phyloP scores from a whole-genome alignment of 2,888 invertebrate species.

The Agrotis ipsilon region DNA sequence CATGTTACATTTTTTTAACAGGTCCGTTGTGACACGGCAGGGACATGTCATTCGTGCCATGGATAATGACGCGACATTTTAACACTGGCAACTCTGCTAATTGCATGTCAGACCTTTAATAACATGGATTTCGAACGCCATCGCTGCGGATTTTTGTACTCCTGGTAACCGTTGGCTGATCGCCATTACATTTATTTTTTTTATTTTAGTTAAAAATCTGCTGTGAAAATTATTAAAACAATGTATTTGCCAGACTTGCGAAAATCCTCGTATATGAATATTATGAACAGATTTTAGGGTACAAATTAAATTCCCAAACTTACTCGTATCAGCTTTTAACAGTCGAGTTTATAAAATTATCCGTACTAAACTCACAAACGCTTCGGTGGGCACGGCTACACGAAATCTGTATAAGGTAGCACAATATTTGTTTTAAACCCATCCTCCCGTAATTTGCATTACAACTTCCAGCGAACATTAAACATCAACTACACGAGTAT shows the following conservation, averaged over 20 bases:
- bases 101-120: slow-evolving; percentile 67
- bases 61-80: slow-evolving; percentile 70
- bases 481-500: slow-evolving; percentile 43
- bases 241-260: not conserved
- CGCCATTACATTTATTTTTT: not conserved
- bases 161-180: slow-evolving; percentile 19
- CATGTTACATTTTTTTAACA: slow-evolving; percentile 52
- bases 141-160: slow-evolving; percentile 28
- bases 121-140: slow-evolving; percentile 53
- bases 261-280: not conserved
- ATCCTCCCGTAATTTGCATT: slow-evolving; percentile 41
- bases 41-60: slow-evolving; percentile 66
- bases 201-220: not conserved
- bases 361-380: slow-evolving; percentile 37
- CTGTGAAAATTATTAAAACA: not conserved
- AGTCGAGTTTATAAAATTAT: slow-evolving; percentile 39
- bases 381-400: slow-evolving; percentile 23
- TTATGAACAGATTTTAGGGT: not conserved
- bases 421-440: slow-evolving; percentile 52
- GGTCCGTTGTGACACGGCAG: slow-evolving; percentile 48
- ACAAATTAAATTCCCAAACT: slow-evolving; percentile 17
- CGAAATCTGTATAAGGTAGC: slow-evolving; percentile 50
- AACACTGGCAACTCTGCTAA: slow-evolving; percentile 68
- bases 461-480: slow-evolving; percentile 54
- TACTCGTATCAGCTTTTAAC: slow-evolving; percentile 39